Evolutionary conservation across 2,113 vertebrate species (phyloP).

Genomic region (Nyctibius bracteatus): DNA sequence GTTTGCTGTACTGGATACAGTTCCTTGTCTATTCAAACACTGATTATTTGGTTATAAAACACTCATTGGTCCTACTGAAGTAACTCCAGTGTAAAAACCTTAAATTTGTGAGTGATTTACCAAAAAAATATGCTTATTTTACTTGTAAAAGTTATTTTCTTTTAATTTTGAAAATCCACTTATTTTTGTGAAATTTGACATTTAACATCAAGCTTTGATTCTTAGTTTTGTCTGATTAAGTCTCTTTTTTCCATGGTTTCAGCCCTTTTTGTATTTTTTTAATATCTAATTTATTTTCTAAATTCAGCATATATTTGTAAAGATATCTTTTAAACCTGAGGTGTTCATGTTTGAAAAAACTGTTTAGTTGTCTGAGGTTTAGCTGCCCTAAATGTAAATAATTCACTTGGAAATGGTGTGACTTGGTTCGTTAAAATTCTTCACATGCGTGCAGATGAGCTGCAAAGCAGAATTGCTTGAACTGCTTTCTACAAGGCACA

Average conservation of each 20-base stretch:
- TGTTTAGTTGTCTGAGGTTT: background rate
- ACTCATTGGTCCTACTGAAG: background rate
- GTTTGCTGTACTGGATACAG: background rate
- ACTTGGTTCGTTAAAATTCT: conserved; percentile 12
- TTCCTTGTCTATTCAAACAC: background rate
- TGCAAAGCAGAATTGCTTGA: background rate
- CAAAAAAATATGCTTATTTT: background rate
- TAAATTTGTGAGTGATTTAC: background rate
- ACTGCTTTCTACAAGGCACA: background rate
- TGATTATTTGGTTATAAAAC: background rate
- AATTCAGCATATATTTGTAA: background rate
- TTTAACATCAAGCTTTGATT: background rate
- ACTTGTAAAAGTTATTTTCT: background rate
- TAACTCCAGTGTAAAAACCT: background rate
- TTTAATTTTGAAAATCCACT: background rate
- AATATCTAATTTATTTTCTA: background rate
- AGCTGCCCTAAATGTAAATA: background rate
- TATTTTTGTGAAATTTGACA: background rate
- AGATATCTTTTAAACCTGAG: background rate
- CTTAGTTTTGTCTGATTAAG: background rate
- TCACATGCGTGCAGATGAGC: background rate
- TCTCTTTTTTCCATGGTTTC: background rate
- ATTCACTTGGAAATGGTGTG: background rate
- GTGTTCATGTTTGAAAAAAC: background rate
- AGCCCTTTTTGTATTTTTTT: background rate